Evolutionary conservation across 1,140 invertebrate genomes (phyloP).

Genomic region (Calliopsis andreniformis): DNA sequence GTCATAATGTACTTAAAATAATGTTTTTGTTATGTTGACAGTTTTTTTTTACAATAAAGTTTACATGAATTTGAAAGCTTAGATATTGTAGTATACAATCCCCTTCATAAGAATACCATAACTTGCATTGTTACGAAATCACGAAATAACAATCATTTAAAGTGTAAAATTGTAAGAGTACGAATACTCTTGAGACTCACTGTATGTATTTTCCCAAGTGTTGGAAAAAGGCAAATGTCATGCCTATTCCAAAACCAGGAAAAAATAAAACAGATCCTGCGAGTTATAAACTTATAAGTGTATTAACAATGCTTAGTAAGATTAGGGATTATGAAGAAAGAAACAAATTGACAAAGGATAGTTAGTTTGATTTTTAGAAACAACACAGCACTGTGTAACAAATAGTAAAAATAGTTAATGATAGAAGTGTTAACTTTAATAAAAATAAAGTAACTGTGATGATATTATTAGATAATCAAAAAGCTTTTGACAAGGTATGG

Average conservation of each 20-base stretch:
- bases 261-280: conserved; percentile 53
- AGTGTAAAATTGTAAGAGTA: no score
- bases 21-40: no score
- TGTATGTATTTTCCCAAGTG: conserved; percentile 66
- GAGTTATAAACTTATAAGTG: conserved; percentile 22
- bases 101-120: no score
- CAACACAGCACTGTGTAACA: conserved; percentile 68
- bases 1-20: no score
- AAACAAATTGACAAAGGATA: neutral
- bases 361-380: conserved; percentile 73
- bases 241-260: conserved; percentile 75
- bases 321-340: neutral
- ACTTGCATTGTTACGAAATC: no score
- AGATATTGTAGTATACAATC: no score
- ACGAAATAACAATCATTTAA: no score
- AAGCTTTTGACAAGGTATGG: neutral
- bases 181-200: no score
- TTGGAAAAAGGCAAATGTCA: conserved; percentile 74
- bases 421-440: conserved; percentile 65
- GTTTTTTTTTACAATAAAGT: no score
- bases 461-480: conserved; percentile 67
- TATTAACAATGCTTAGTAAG: conserved; percentile 11
- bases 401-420: conserved; percentile 63
- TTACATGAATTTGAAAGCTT: no score
- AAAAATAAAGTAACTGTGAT: conserved; percentile 56